Evolutionary conservation across 2,797 vertebrate species (phyloP).

Genomic region (Channallabes apus): DNA sequence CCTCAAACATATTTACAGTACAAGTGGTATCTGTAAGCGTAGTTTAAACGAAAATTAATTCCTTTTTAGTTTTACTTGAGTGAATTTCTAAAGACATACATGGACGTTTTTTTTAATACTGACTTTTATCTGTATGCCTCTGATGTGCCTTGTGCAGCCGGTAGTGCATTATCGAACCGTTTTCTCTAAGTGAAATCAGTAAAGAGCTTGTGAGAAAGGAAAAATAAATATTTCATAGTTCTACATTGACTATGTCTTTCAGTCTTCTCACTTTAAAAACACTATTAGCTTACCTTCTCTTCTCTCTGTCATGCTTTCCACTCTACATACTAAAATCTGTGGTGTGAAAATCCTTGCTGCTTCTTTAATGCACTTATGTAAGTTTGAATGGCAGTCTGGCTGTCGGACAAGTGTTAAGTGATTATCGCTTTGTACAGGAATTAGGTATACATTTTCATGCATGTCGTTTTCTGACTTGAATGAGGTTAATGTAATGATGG

Average conservation of each 20-base stretch:
- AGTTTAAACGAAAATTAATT: neutral
- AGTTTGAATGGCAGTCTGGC: constrained; percentile 47
- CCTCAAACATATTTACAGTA: too few relatives aligned
- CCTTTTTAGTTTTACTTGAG: neutral
- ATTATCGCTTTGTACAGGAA: constrained; percentile 40
- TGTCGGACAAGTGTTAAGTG: constrained; percentile 40
- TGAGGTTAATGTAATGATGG: constrained; percentile 30
- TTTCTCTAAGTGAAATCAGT: neutral
- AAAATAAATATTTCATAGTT: neutral
- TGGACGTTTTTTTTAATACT: neutral
- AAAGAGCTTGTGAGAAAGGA: neutral
- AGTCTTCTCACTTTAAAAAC: neutral
- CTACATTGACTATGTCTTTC: neutral
- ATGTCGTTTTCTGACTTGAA: constrained; percentile 41
- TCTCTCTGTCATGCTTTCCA: constrained; percentile 24
- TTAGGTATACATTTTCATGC: constrained; percentile 35
- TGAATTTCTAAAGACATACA: neutral
- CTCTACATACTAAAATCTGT: constrained; percentile 37
- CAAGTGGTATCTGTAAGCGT: neutral
- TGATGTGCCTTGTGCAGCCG: neutral
- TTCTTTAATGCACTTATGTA: constrained; percentile 51
- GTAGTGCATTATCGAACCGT: neutral
- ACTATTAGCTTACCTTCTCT: neutral
- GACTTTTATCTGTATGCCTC: neutral
- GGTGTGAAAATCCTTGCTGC: constrained; percentile 43